Evolutionary conservation across 37 sponge, comb jelly and placozoan species (phyloP).

Genomic region (Beroe ovata): DNA sequence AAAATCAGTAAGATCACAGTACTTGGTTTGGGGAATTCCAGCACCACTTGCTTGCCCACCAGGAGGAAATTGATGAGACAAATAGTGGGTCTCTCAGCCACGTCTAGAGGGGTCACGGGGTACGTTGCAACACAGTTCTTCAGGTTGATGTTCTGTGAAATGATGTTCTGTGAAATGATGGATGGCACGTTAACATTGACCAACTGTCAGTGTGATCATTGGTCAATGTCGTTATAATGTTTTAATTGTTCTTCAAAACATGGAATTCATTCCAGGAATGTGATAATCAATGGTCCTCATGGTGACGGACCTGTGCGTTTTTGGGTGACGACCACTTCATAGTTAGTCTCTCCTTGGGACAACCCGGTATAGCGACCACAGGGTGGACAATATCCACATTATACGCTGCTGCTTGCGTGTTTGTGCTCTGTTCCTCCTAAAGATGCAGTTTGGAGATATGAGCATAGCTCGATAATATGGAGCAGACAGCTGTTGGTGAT

Average conservation of each 20-base stretch:
- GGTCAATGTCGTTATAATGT: no score
- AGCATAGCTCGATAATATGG: no score
- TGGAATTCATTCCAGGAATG: no score
- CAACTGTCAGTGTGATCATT: no score
- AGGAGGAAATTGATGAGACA: constrained; percentile 64
- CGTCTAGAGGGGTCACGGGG: constrained; percentile 52
- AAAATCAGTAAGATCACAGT: neutral
- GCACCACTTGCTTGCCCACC: constrained; percentile 55
- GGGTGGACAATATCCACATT: constrained; percentile 60
- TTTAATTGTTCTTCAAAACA: no score
- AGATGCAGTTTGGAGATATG: no score
- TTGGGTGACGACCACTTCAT: constrained; percentile 67
- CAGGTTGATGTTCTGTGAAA: constrained; percentile 60
- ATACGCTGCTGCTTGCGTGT: constrained; percentile 45
- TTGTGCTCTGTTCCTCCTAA: constrained; percentile 61
- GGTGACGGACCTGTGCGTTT: constrained; percentile 42
- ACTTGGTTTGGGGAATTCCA: constrained; percentile 64
- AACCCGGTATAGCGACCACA: constrained; percentile 12
- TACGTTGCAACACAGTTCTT: constrained; percentile 55
- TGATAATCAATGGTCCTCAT: no score
- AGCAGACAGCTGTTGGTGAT: no score
- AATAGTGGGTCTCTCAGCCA: constrained; percentile 45
- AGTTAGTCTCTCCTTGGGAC: constrained; percentile 20
- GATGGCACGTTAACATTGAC: no score
- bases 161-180: no score